Conservation (phyloP, 2,888 invertebrate genomes). For the Rotaria sp. region DNA sequence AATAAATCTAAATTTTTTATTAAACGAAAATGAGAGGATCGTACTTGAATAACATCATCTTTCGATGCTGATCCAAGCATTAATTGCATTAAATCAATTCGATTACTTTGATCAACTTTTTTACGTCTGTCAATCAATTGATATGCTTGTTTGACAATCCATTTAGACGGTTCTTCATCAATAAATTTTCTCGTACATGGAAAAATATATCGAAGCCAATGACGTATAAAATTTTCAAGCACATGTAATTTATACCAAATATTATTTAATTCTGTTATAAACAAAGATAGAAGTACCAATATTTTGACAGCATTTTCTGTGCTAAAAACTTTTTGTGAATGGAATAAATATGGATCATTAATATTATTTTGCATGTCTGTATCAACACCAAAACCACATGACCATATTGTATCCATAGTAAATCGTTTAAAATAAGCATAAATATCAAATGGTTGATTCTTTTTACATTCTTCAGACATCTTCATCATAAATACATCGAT, state of each 20-base stretch:
- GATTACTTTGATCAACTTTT: neutral
- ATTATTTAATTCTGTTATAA: neutral
- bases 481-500: neutral
- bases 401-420: constrained; percentile 37
- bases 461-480: neutral
- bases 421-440: constrained; percentile 27
- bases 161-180: neutral
- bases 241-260: neutral
- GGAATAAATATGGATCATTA: constrained; percentile 26
- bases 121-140: neutral
- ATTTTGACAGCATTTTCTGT: neutral
- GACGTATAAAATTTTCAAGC: neutral
- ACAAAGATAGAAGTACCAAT: neutral
- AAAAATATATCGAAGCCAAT: neutral
- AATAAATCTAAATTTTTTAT: neutral
- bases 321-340: constrained; percentile 24
- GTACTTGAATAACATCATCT: neutral
- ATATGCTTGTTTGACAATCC: neutral
- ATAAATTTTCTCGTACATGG: neutral
- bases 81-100: neutral
- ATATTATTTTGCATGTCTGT: constrained; percentile 34
- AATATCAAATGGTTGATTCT: neutral
- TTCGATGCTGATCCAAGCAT: constrained; percentile 13
- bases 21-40: neutral
- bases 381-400: constrained; percentile 36